Evolutionary conservation across 2,797 vertebrate genomes (phyloP), one percentile per base, ranked within the genome.

Genomic region (Enteromius anoplus): DNA sequence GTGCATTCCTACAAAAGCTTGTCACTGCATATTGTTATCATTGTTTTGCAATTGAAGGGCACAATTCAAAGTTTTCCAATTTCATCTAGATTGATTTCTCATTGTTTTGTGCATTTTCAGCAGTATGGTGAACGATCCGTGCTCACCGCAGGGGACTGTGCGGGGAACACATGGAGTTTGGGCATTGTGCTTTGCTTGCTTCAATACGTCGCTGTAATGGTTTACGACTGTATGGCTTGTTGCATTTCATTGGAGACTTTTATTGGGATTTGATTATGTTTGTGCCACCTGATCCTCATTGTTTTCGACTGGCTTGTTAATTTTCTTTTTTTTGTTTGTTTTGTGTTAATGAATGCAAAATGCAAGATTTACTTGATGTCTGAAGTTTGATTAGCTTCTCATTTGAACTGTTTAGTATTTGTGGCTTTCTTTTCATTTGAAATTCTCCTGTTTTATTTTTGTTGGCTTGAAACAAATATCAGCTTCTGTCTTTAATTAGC

Each of bases 21-120:
- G 83, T 88, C 82, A 89, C 80, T 93, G 91, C 90, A 92, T 94
- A 92, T 87, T 92, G 89, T 92, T 85, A 87, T 88, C 75, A 64
- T 88, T 90, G 73, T 69, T 80, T 86, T 72, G 81, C 76, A 49
- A 40, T 45, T 62, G 72, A 65, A 64, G 51, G 55, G 64, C 37
- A 5, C 69, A 21, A 84, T 49, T 68, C 5, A 5, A 78, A 70
- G 65, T 79, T 68, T 82, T 78, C 45, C 47, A 86, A 81, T 87
- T 81, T 53, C 47, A 69, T 66, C n/a, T 19, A 21, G 66, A 84
- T 87, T 58, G 85, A 69, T 75, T 85, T 58, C 72, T 66, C 64
- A 55, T 84, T 82, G 62, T 81, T 85, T 76, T 75, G 60, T 84
- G 77, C 55, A 8, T 49, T 66, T 85, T 86, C 77, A 68, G 79